Conservation (phyloP, 1,140 invertebrate genomes). For the Vollenhovia emeryi region DNA sequence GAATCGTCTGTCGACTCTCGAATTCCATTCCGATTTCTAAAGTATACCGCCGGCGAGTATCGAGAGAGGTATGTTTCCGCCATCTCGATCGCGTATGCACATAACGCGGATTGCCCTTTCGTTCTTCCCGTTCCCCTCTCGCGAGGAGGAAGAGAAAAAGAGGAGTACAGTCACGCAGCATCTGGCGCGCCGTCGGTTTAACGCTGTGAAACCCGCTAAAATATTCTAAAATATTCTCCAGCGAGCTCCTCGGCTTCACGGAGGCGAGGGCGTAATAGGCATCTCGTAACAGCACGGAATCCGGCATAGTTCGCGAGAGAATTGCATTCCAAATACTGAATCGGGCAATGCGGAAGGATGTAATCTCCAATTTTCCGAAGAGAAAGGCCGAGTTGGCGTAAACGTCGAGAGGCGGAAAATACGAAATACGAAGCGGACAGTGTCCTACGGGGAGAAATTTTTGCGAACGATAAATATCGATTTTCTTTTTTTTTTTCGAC, state of each 20-base stretch:
- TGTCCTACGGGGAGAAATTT: background rate
- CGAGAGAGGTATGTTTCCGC: conserved; percentile 37
- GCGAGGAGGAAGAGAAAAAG: background rate
- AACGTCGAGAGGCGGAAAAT: background rate
- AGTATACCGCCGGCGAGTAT: conserved; percentile 51
- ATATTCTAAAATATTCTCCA: conserved; percentile 77
- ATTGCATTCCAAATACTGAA: conserved; percentile 69
- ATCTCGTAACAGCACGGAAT: background rate
- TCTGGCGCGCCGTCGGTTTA: conserved; percentile 67
- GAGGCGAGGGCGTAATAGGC: background rate
- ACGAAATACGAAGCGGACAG: background rate
- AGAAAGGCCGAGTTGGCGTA: background rate
- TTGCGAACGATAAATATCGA: background rate
- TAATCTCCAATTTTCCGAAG: background rate
- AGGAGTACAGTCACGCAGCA: conserved; percentile 33
- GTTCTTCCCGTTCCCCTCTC: background rate
- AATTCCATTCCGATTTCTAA: conserved; percentile 69
- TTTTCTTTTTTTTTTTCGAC: background rate
- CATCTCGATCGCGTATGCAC: conserved; percentile 56
- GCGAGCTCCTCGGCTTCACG: conserved; percentile 44
- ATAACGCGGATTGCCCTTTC: conserved; percentile 68
- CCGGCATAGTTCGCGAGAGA: background rate
- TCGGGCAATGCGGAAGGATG: conserved; percentile 42
- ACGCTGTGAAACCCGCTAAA: conserved; percentile 62
- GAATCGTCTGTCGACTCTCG: conserved; percentile 42